Base-by-base conservation (phyloP, 2,113 vertebrate genomes). In the Apus apus region DNA sequence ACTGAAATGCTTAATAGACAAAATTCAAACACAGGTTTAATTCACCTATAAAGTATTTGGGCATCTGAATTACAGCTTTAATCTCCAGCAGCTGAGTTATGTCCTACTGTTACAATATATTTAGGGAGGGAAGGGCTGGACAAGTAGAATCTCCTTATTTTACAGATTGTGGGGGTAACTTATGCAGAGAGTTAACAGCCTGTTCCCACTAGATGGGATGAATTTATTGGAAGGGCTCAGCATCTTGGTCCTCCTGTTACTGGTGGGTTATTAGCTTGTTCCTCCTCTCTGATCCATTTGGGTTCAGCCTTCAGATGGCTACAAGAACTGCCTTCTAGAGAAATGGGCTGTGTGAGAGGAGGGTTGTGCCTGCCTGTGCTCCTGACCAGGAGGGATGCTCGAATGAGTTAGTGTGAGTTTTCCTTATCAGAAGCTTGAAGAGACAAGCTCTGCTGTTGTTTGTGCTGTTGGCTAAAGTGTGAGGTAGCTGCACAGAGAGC, bases 71-170 rank as follows among this genome's bases (percentile, higher is more conserved):
- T 94, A 91, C 8, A 8, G 54, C 85, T 95, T 96, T 93, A 96
- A 95, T 94, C 94, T 95, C 30, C 85, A 94, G 83, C 68, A 90
- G 62, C 61, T 95, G 93, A 96, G 17, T 93, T 94, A 96, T 89
- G 61, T 67, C 76, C 61, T 58, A 32, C 18, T 92, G n/a, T 87
- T 92, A 88, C 76, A 53, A 78, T 90, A 90, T 94, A 93, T 94
- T 85, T 9, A 13, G 73, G 27, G 32, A 91, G 51, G 43, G 50
- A 76, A 94, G 26, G 26, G 21, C 45, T 72, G 76, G 76, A 75
- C 68, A 92, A 67, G 58, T 93, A 94, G 65, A 88, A 88, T 81
- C 65, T 90, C 60, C 68, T 67, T 84, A 48, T 81, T 90, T 88
- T 90, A 92, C 5, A 0, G 68, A 86, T 81, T 88, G 85, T 90